Evolutionary conservation across 2,888 invertebrate species (phyloP), one percentile per base, ranked within the genome.

Genomic region (Nowickia ferox): DNA sequence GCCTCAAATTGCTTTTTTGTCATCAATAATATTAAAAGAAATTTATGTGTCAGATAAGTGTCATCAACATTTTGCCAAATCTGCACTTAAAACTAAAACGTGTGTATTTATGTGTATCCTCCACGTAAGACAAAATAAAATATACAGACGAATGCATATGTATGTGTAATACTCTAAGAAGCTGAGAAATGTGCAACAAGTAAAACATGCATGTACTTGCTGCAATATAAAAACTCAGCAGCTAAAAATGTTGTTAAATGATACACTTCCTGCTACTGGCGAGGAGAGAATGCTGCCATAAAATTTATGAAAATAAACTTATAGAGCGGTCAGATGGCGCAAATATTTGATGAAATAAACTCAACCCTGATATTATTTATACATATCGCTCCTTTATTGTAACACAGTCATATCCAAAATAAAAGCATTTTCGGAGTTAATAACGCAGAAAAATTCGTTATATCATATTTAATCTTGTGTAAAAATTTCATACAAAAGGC

Each of bases 31-130:
- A 19, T 17, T 11, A 74, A 30, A 59, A 40, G 30, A 55, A 53
- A 46, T 72, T 44, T 81, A 44, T 81, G 48, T 81, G 80, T 74
- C 74, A 81, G 74, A 74, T 59, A 81, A 81, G 80, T 81, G 80
- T 74, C 80, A 81, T 51, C 74, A 68, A 68, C 51, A 61, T 57
- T 81, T 63, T 79, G 71, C 71, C 79, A 79, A 79, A 79, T 48
- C 53, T 71, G 38, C 61, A 63, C 71, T 79, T 71, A 63, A 72
- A 79, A 55, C 46, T 42, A 38, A 69, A 53, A 61, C 61, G 40
- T 66, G 19, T 68, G 48, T 61, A 40, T 30, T 30, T 40, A 40
- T 68, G 15, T 66, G 10, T n/a, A 19, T 5, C 5, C 63, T 55
- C 30, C 42, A 5, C 9, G 17, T 53, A 57, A 40, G 17, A n/a